These are phyloP conservation scores for Caloenas nicobarica DNA, from an alignment of 2,113 vertebrate genomes.

Conservation along the genomic window DNA sequence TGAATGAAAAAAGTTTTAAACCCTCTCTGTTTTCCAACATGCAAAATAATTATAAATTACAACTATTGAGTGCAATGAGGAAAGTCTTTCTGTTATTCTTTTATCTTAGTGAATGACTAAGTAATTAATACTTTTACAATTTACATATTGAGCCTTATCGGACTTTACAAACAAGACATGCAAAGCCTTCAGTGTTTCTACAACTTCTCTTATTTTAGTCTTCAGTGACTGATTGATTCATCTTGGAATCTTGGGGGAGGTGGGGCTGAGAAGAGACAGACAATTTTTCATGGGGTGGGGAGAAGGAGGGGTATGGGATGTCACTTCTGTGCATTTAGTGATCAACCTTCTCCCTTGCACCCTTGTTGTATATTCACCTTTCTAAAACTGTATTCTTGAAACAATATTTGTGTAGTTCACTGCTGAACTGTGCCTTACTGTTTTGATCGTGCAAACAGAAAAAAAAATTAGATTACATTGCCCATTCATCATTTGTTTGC, in stretches of 20 bases:
- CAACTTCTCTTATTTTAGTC: not conserved
- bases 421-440: not conserved
- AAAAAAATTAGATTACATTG: not conserved
- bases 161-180: not conserved
- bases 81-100: not conserved
- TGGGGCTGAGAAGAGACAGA: rapidly evolving
- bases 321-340: not conserved
- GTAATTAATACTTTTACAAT: not conserved
- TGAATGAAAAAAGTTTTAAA: not conserved
- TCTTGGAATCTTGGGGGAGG: rapidly evolving
- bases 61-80: rapidly evolving
- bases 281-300: rapidly evolving
- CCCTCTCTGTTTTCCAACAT: rapidly evolving
- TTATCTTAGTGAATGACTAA: not conserved
- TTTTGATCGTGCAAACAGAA: not conserved
- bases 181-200: not conserved
- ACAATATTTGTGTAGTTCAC: not conserved
- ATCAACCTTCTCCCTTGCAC: not conserved
- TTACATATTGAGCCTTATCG: not conserved
- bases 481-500: not conserved
- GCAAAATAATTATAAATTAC: not conserved
- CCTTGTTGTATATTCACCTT: not conserved
- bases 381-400: not conserved
- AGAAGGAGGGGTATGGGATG: rapidly evolving
- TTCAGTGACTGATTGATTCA: not conserved